Evolutionary conservation across 2,888 invertebrate genomes (phyloP), one percentile per base, ranked within the genome.

Genomic region (Temnothorax rugatulus): DNA sequence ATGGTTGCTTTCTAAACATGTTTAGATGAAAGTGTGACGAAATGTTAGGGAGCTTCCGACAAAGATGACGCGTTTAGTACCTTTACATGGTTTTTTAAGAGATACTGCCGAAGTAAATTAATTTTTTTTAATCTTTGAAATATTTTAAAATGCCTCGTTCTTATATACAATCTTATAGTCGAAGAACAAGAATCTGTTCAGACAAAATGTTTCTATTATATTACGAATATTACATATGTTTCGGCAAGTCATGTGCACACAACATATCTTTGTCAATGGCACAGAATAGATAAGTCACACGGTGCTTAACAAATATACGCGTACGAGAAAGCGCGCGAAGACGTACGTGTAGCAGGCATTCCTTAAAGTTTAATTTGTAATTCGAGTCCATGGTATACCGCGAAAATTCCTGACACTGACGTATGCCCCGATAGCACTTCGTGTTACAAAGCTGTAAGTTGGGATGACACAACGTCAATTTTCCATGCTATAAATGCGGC

Each of bases 321-420:
- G 13, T 41, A 50, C 1, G 63, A 41, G 38, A 66, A 54, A 13
- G 52, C 8, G 34, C 38, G 9, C 34, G 18, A 38, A 29, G 15
- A n/a, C 9, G 9, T 7, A 18, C 15, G 21, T 21, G 3, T 63
- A 52, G 52, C 41, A 38, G 57, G 18, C 54, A 34, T 34, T 29
- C 25, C 50, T 76, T 75, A 74, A 64, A 64, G 82, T 85, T 86
- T 76, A 50, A 68, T 57, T 75, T 44, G 59, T 77, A 85, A 82
- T 82, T 82, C 61, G 82, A 38, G 59, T 61, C 9, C 15, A n/a
- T 29, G 81, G 44, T 50, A 57, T 50, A 57, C 50, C 68, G 71
- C 34, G 57, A 71, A 86, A 77, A 87, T 81, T 52, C 11, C 13
- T 18, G 50, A 73, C 21, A 54, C 38, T 47, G 54, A 63, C 57